Evolutionary conservation across 2,888 invertebrate species (phyloP).

Genomic region (Sepioteuthis lessoniana): DNA sequence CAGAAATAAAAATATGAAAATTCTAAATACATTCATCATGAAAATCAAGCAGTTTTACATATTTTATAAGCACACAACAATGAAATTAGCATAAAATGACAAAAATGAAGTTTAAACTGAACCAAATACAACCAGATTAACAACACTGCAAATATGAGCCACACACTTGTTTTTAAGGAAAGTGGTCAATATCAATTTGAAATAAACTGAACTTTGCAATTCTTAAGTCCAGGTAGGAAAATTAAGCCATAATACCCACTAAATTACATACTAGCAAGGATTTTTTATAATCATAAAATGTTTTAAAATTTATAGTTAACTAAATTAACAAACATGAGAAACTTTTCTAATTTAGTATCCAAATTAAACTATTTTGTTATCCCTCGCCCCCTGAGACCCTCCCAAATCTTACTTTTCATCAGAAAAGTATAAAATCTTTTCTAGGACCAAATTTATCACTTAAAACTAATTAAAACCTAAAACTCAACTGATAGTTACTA

Average conservation of each 20-base stretch:
- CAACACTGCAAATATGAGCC: neutral
- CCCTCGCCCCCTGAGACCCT: neutral
- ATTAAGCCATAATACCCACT: neutral
- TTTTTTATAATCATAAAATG: neutral
- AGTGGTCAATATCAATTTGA: neutral
- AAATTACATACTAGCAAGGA: neutral
- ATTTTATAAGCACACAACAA: neutral
- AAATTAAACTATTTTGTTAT: neutral
- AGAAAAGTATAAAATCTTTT: neutral
- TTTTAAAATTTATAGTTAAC: neutral
- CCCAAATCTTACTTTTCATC: too few relatives aligned
- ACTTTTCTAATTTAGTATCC: neutral
- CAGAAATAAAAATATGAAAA: neutral
- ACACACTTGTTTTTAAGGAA: neutral
- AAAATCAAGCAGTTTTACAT: neutral
- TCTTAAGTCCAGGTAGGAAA: neutral
- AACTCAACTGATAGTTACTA: too few relatives aligned
- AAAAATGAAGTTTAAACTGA: neutral
- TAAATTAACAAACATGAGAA: neutral
- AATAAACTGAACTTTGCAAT: neutral
- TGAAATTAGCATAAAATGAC: neutral
- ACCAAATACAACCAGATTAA: neutral
- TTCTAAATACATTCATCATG: neutral
- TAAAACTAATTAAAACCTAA: neutral
- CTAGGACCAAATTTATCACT: neutral